phyloP scores from a whole-genome alignment of 2,888 invertebrate species.

The Phragmatobia fuliginosa region DNA sequence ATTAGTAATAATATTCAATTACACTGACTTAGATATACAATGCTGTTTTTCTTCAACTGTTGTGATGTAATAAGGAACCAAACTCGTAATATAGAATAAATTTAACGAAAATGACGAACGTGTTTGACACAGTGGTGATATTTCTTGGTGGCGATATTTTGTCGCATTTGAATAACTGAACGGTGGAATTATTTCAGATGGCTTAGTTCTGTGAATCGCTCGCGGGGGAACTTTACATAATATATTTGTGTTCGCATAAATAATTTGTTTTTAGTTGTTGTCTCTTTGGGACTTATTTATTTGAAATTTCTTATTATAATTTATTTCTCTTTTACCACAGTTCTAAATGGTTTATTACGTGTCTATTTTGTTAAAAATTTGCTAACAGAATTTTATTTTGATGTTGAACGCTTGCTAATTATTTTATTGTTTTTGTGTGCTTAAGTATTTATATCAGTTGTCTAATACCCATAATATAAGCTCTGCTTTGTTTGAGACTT shows the following conservation, averaged over 20 bases:
- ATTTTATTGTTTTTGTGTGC: no score
- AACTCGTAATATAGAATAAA: conserved; percentile 23
- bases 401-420: no score
- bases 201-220: conserved; percentile 31
- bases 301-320: not conserved
- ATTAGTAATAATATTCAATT: conserved; percentile 15
- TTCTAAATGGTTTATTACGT: not conserved
- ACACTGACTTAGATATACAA: conserved; percentile 34
- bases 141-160: conserved; percentile 15
- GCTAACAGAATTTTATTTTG: no score
- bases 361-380: not conserved
- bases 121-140: conserved; percentile 20
- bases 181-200: conserved; percentile 22
- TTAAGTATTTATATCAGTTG: no score
- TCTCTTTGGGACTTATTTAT: not conserved
- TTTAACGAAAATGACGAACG: conserved; percentile 15
- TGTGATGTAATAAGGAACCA: conserved; percentile 10
- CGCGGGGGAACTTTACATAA: conserved; percentile 12
- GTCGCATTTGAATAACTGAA: conserved; percentile 22
- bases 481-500: no score
- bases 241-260: conserved; percentile 24
- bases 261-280: not conserved
- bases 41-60: conserved; percentile 23
- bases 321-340: not conserved
- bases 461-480: no score